phyloP scores from a whole-genome alignment of 2,888 invertebrate species.

The Arctia plantaginis region DNA sequence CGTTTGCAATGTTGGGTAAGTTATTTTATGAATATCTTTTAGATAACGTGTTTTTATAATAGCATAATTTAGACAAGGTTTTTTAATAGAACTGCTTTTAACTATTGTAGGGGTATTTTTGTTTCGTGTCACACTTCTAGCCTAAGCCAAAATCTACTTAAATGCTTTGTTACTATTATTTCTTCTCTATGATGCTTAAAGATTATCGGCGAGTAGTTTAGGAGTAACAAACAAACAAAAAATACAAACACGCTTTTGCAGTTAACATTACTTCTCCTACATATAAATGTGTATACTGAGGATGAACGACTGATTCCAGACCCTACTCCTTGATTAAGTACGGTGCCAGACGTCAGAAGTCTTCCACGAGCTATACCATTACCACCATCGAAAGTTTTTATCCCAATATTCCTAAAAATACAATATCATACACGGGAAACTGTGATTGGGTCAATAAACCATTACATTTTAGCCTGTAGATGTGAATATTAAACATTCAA shows the following conservation, averaged over 20 bases:
- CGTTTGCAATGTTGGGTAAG: slow-evolving; percentile 26
- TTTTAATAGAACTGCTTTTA: no score
- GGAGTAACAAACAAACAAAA: neutral
- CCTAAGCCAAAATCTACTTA: neutral
- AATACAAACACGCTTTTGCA: no score
- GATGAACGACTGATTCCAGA: no score
- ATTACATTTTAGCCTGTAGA: neutral
- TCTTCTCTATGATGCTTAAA: neutral
- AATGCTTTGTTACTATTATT: neutral
- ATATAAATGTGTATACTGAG: no score
- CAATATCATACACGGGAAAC: neutral
- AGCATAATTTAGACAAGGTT: neutral
- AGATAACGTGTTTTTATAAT: neutral
- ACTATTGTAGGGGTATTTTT: neutral
- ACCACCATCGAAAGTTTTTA: neutral
- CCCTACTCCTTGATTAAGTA: no score
- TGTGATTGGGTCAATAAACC: neutral
- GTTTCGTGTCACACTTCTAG: neutral
- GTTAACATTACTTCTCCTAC: no score
- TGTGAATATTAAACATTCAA: neutral
- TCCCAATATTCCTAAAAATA: neutral
- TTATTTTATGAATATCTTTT: neutral
- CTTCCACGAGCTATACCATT: no score
- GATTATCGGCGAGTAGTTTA: neutral
- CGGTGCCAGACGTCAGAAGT: no score